Percentiles rank a stretch among this genome's conserved stretches.
phyloP scores from a whole-genome alignment of 2,113 vertebrate species.

The Chloropsis hardwickii region DNA sequence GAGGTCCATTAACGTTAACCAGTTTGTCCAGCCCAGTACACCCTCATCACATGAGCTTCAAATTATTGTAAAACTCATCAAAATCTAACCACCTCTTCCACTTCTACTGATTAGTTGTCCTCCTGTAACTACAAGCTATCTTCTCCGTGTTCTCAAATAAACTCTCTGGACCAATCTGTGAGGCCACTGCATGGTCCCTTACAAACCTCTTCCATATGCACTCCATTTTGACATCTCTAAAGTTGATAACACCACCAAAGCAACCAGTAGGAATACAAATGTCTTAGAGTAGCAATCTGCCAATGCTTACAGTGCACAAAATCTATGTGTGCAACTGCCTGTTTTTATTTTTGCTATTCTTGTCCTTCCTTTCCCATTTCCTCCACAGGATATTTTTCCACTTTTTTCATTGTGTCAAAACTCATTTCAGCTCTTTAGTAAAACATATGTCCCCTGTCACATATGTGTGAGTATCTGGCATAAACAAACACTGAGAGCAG shows the following conservation, averaged over 20 bases:
- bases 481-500: neutral
- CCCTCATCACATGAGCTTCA: neutral
- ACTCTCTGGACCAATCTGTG: neutral
- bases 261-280: neutral
- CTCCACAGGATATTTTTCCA: neutral
- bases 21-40: neutral
- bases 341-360: conserved; percentile 3
- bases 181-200: neutral
- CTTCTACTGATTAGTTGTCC: neutral
- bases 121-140: neutral
- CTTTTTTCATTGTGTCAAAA: neutral
- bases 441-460: neutral
- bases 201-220: neutral
- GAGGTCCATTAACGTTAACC: neutral
- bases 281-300: neutral
- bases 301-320: neutral
- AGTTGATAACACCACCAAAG: neutral
- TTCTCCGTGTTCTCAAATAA: neutral
- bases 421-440: neutral
- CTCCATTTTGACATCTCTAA: neutral
- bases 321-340: neutral
- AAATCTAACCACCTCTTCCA: neutral
- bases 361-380: conserved; percentile 27
- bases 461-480: neutral
- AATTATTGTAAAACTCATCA: neutral